These are phyloP conservation scores for Dipodomys stephensi DNA, from an alignment of 2,113 vertebrate species.

Conservation along the genomic window DNA sequence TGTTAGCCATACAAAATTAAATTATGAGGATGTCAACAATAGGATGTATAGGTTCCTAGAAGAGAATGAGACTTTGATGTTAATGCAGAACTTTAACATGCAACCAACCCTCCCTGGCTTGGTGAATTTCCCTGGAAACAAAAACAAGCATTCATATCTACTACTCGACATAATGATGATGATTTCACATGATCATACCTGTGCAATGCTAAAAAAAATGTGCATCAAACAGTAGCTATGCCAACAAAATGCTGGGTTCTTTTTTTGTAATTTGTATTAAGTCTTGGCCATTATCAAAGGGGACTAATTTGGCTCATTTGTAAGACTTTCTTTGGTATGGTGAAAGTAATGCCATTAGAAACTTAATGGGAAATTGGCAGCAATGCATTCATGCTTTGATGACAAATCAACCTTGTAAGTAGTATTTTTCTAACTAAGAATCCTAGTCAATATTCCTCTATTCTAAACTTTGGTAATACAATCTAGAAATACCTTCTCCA, in stretches of 20 bases:
- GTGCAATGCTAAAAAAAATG: background rate
- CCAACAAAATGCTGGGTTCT: background rate
- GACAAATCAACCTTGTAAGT: constrained; percentile 47
- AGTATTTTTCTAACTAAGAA: constrained; percentile 19
- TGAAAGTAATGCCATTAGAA: background rate
- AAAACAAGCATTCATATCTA: background rate
- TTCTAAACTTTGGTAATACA: background rate
- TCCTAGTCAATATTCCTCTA: background rate
- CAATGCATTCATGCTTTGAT: background rate
- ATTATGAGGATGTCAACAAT: background rate
- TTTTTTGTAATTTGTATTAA: background rate
- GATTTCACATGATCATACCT: background rate
- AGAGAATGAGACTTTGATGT: background rate
- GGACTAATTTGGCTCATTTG: background rate
- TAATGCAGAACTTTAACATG: background rate
- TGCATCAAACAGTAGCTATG: background rate
- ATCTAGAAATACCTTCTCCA: background rate
- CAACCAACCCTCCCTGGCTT: background rate
- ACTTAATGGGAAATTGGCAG: background rate
- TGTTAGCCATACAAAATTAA: background rate
- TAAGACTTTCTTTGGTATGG: background rate
- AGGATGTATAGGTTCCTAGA: background rate
- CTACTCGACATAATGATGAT: background rate
- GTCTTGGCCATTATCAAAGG: background rate
- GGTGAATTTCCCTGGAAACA: background rate